Percentiles rank a stretch among this genome's conserved stretches.
Evolutionary conservation across 2,888 invertebrate species (phyloP).

Genomic region (Chorisops tibialis): DNA sequence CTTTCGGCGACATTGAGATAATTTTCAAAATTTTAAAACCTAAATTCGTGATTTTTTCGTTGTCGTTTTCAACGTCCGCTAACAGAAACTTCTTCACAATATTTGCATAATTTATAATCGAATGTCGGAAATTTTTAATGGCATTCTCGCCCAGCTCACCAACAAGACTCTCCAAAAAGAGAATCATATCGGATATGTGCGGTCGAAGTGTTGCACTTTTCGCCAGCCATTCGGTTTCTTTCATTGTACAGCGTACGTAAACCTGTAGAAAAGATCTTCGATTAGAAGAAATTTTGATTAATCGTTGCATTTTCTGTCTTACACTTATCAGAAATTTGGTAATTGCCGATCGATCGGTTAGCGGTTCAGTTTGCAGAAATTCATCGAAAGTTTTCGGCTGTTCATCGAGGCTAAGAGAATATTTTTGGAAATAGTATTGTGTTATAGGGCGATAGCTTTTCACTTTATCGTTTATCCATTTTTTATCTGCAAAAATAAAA

Average conservation of each 20-base stretch:
- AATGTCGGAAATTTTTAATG: slow-evolving; percentile 41
- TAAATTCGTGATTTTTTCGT: slow-evolving; percentile 38
- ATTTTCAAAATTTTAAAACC: slow-evolving; percentile 40
- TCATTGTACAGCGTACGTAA: slow-evolving; percentile 43
- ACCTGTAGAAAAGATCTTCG: slow-evolving; percentile 35
- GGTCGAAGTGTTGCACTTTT: slow-evolving; percentile 40
- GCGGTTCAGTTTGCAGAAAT: slow-evolving; percentile 40
- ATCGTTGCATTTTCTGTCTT: slow-evolving; percentile 27
- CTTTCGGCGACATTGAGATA: slow-evolving; percentile 37
- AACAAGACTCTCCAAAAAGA: slow-evolving; percentile 40
- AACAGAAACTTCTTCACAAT: slow-evolving; percentile 40
- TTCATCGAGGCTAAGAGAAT: slow-evolving; percentile 37
- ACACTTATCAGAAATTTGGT: slow-evolving; percentile 43
- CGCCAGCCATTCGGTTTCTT: slow-evolving; percentile 44
- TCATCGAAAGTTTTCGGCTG: slow-evolving; percentile 40
- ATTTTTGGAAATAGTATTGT: slow-evolving; percentile 45
- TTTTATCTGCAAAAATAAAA: slow-evolving; percentile 38
- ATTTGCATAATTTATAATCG: slow-evolving; percentile 41
- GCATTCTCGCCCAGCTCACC: slow-evolving; percentile 39
- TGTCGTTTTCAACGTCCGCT: slow-evolving; percentile 37
- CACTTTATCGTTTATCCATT: slow-evolving; percentile 42
- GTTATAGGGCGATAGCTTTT: slow-evolving; percentile 40
- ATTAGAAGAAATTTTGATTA: not conserved
- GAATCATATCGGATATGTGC: slow-evolving; percentile 41
- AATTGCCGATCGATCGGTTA: slow-evolving; percentile 38